Percentiles rank a stretch among this genome's conserved stretches.
These are phyloP conservation scores for Oikopleura vanhoeffeni DNA, from an alignment of 23 tunicate genomes.

Conservation along the genomic window DNA sequence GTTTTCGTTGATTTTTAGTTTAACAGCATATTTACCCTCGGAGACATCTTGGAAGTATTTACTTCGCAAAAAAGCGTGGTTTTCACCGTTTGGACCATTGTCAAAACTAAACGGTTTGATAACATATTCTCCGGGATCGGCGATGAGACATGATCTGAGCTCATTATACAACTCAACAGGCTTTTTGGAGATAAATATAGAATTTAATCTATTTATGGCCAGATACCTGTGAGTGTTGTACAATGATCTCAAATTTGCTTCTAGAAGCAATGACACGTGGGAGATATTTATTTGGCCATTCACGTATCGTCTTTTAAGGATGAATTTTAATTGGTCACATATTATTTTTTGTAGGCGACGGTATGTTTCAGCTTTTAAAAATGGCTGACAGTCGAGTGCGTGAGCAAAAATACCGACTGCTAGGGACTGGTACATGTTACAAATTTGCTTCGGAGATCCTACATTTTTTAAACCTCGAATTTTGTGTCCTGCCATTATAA, in stretches of 20 bases:
- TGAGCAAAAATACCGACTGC: neutral
- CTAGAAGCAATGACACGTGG: neutral
- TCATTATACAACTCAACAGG: neutral
- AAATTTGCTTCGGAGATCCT: neutral
- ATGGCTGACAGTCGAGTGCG: neutral
- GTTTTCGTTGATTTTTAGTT: neutral
- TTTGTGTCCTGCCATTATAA: neutral
- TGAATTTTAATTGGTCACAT: neutral
- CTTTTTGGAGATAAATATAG: neutral
- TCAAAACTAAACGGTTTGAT: neutral
- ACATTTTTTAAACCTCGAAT: neutral
- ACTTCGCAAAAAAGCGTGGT: neutral
- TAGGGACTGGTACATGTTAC: neutral
- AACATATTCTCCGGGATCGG: neutral
- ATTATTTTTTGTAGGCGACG: neutral
- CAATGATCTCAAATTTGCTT: neutral
- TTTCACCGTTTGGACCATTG: neutral
- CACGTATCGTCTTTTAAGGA: neutral
- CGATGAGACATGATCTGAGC: neutral
- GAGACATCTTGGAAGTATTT: neutral
- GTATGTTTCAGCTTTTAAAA: neutral
- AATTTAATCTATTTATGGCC: neutral
- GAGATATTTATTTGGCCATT: neutral
- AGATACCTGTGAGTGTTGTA: neutral
- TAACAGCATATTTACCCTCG: neutral